Base-by-base conservation (phyloP, 1,140 invertebrate genomes). In the Drosophila chauvacae region DNA sequence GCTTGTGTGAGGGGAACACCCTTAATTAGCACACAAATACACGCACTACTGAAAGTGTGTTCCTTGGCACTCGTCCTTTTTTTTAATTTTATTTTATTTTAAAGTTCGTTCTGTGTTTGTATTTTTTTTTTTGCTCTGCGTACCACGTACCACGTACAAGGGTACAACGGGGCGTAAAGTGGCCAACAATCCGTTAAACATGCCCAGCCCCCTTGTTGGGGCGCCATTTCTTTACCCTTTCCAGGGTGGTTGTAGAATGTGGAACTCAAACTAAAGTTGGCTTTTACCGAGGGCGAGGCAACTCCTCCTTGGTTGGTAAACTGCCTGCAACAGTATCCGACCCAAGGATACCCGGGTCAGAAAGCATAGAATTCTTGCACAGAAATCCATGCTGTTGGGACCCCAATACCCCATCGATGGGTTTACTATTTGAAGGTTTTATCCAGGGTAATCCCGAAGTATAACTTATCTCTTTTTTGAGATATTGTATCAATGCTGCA, bases 121-220 rank as follows among this genome's bases (percentile, higher is more conserved):
- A 11, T 51, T 51, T 45, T 28, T 41, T 56, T 18, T 37, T 41
- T 35, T 14, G n/a, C 3, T 23, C 59, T 63, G 26, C 58, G 39
- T 44, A 30, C 28, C 39, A 42, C n/a, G 16, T 42, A 42, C 39
- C 39, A 39, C 64, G 57, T 53, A 41, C 47, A 53, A 41, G 53
- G 77, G 53, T 72, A 83, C 58, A 88, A 71, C 50, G 77, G 55
- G 64, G 77, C 84, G 80, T 80, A 84, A 87, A 88, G 83, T 87
- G 85, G 77, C 73, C 85, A 88, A 88, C 84, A 88, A 88, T 73
- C 80, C 84, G 84, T 87, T 87, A 87, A 86, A 79, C 73, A 65
- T 65, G 30, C 7, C 51, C 13, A 39, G 62, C 65, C 51, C 44
- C 48, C 23, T 7, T 16, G 11, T 37, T 13, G 28, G 18, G 4